Percentiles rank a stretch among this genome's conserved stretches.
Evolutionary conservation across 2,113 vertebrate species (phyloP).

Genomic region (Bombycilla garrulus): DNA sequence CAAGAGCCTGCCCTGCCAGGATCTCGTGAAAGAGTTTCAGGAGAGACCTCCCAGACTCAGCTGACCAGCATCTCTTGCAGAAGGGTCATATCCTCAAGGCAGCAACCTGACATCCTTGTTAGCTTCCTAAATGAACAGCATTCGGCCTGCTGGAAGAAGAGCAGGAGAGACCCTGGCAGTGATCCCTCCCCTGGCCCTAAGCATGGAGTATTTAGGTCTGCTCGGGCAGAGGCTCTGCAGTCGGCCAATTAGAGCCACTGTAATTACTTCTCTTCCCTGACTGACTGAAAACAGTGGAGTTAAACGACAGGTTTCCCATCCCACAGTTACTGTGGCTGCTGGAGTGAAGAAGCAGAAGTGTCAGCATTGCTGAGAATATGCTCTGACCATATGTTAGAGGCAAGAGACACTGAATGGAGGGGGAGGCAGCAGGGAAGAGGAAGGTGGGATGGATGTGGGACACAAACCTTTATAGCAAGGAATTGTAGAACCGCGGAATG

Average conservation of each 20-base stretch:
- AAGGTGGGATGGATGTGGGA: not conserved
- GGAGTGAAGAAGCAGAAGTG: not conserved
- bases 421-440: not conserved
- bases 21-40: not conserved
- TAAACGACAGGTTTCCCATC: not conserved
- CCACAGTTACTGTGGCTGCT: not conserved
- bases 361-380: not conserved
- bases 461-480: not conserved
- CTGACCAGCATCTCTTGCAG: not conserved
- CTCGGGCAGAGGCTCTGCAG: constrained; percentile 23
- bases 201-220: not conserved
- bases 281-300: not conserved
- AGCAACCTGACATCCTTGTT: not conserved
- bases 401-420: not conserved
- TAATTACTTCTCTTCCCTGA: not conserved
- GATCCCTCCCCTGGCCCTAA: not conserved
- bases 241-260: constrained; percentile 8
- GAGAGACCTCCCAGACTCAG: not conserved
- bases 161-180: not conserved
- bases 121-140: not conserved
- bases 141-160: not conserved
- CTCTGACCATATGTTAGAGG: not conserved
- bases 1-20: not conserved
- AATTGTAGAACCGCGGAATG: not conserved
- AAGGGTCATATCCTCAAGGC: not conserved